Conservation (phyloP, 2,888 invertebrate species). For the Leucophenga maculata region DNA sequence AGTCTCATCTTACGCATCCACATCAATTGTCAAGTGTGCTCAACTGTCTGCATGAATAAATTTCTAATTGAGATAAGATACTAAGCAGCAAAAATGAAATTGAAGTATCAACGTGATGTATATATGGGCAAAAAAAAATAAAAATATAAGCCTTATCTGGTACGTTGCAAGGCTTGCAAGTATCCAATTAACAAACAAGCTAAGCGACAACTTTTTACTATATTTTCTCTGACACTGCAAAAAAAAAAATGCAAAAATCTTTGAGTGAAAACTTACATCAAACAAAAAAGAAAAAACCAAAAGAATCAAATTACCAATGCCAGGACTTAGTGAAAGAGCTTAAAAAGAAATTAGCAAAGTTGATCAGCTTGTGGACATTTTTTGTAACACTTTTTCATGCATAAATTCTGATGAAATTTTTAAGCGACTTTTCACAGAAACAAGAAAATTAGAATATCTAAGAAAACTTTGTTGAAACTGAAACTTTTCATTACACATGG, state of each 20-base stretch:
- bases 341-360: conserved; percentile 18
- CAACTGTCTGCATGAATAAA: conserved; percentile 50
- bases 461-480: too few relatives aligned
- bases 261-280: neutral
- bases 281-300: neutral
- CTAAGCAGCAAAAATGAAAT: conserved; percentile 35
- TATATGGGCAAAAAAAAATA: too few relatives aligned
- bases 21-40: conserved; percentile 50
- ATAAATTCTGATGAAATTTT: too few relatives aligned
- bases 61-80: conserved; percentile 61
- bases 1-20: conserved; percentile 18
- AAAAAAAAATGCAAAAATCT: neutral
- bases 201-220: too few relatives aligned
- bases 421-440: too few relatives aligned
- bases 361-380: neutral
- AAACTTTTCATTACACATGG: too few relatives aligned
- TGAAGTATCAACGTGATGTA: neutral
- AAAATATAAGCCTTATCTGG: too few relatives aligned
- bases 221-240: neutral
- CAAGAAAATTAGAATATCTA: too few relatives aligned
- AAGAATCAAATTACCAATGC: too few relatives aligned
- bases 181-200: too few relatives aligned
- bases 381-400: neutral
- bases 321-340: neutral
- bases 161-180: too few relatives aligned